These are phyloP conservation scores for Misgurnus mizolepis DNA, from an alignment of 2,113 vertebrate genomes.

Conservation along the genomic window DNA sequence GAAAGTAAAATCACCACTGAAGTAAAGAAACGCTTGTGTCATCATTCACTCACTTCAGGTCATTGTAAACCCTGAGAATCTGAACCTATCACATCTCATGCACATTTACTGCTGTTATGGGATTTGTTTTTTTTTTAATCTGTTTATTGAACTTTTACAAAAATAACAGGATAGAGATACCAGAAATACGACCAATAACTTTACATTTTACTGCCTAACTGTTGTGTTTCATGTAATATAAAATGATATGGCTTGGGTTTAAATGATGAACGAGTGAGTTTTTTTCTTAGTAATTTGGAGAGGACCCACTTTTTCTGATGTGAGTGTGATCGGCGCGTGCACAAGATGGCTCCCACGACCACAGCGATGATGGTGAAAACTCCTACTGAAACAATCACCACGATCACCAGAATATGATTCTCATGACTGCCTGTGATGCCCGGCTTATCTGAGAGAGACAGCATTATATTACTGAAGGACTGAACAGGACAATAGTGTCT, in stretches of 20 bases:
- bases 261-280: not conserved
- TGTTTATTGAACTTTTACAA: too few relatives aligned
- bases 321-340: slow-evolving; percentile 89
- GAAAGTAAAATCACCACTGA: slow-evolving; percentile 19
- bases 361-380: slow-evolving; percentile 91
- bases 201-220: too few relatives aligned
- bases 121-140: too few relatives aligned
- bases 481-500: not conserved
- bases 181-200: too few relatives aligned
- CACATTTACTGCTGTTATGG: not conserved
- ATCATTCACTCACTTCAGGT: too few relatives aligned
- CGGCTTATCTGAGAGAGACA: slow-evolving; percentile 77
- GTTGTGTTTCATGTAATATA: too few relatives aligned
- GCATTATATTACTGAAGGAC: not conserved
- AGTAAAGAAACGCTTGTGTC: not conserved
- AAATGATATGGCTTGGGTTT: not conserved
- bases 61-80: too few relatives aligned
- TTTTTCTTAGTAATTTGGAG: too few relatives aligned
- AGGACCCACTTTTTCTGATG: slow-evolving; percentile 93
- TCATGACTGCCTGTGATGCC: slow-evolving; percentile 84
- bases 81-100: not conserved
- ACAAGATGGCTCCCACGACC: slow-evolving; percentile 92
- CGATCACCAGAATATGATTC: slow-evolving; percentile 86
- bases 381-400: slow-evolving; percentile 91
- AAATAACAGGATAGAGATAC: too few relatives aligned